These are phyloP conservation scores for Dicranocentrus wangi DNA, from an alignment of 2,888 invertebrate species.

Conservation along the genomic window DNA sequence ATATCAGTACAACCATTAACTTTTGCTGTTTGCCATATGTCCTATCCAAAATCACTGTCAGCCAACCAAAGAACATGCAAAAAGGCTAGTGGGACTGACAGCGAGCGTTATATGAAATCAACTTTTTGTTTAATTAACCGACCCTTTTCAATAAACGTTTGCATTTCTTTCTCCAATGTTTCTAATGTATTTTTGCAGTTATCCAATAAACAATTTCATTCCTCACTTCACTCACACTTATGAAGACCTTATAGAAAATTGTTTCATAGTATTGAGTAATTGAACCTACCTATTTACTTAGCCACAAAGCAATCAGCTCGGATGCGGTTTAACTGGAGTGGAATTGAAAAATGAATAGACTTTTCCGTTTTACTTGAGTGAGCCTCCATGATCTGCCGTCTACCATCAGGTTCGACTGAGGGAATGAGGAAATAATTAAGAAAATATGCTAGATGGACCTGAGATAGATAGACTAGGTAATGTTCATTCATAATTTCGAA, in stretches of 20 bases:
- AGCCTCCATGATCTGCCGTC: neutral
- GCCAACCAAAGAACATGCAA: neutral
- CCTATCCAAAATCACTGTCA: constrained; percentile 26
- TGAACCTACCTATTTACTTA: neutral
- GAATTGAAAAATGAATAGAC: neutral
- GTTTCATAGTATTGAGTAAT: constrained; percentile 3
- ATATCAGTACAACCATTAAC: neutral
- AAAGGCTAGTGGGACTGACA: neutral
- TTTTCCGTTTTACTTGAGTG: neutral
- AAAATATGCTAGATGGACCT: neutral
- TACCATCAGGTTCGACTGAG: neutral
- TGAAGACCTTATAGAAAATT: too few species aligned
- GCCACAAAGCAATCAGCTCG: neutral
- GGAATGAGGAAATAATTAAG: constrained; percentile 28
- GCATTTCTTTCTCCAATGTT: neutral
- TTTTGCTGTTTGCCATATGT: constrained; percentile 35
- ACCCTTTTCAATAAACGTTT: neutral
- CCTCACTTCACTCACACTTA: too few species aligned
- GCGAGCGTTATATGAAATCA: neutral
- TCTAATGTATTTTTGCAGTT: too few species aligned
- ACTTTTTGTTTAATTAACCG: neutral
- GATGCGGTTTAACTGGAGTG: neutral
- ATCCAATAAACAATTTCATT: too few species aligned
- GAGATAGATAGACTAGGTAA: neutral
- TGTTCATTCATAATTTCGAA: constrained; percentile 8